Percentiles rank a stretch among this genome's conserved stretches.
Conservation (phyloP, 2,797 vertebrate genomes). For the Gorsachius magnificus region DNA sequence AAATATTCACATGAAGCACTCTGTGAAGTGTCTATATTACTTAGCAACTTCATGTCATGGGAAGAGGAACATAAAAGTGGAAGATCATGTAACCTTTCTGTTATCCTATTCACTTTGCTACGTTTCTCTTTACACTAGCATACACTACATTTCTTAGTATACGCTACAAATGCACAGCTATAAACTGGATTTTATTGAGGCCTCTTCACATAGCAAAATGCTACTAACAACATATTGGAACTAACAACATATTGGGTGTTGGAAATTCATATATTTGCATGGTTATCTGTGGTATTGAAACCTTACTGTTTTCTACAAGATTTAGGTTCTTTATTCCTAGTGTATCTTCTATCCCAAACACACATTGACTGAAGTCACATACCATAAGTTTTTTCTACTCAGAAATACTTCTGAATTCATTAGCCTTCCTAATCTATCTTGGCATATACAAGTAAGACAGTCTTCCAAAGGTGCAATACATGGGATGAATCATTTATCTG, state of each 20-base stretch:
- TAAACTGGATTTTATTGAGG: not conserved
- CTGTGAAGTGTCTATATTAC: not conserved
- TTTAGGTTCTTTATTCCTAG: not conserved
- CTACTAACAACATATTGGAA: not conserved
- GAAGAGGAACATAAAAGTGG: not conserved
- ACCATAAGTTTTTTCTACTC: not conserved
- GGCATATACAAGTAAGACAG: not conserved
- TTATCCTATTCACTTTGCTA: not conserved
- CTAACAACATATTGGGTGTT: not conserved
- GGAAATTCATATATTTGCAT: not conserved
- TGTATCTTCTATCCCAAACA: not conserved
- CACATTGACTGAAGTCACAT: not conserved
- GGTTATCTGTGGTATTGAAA: not conserved
- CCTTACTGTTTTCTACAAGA: not conserved
- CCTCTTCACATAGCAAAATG: not conserved
- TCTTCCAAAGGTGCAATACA: not conserved
- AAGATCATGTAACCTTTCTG: not conserved
- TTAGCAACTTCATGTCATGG: not conserved
- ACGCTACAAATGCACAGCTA: not conserved
- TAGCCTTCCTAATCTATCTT: not conserved
- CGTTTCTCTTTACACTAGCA: accelerated
- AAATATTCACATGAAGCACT: not conserved
- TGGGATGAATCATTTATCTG: conserved; percentile 32
- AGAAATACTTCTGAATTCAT: not conserved
- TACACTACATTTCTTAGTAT: not conserved